A percentile compares a stretch with the other conserved stretches of the same genome.
These are phyloP conservation scores for Hesperophylax magnus DNA, from an alignment of 1,140 invertebrate species.

Conservation along the genomic window DNA sequence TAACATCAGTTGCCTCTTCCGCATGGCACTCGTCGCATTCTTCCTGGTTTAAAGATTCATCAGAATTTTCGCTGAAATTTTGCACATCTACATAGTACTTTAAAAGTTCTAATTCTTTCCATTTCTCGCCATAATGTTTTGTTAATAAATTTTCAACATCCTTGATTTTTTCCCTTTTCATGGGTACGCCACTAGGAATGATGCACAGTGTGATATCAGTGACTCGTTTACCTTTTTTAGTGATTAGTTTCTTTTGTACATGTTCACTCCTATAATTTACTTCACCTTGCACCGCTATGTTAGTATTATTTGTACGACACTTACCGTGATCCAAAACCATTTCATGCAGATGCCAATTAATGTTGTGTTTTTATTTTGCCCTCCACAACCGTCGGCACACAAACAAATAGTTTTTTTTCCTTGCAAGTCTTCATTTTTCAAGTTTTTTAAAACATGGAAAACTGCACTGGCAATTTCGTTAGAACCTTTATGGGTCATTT, in stretches of 20 bases:
- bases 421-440: conserved; percentile 11
- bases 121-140: conserved; percentile 12
- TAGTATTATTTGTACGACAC: neutral
- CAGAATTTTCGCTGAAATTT: no score
- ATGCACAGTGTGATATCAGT: neutral
- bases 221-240: neutral
- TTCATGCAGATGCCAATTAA: conserved; percentile 53
- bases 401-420: conserved; percentile 44
- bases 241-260: neutral
- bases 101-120: neutral
- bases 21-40: no score
- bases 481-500: conserved; percentile 45
- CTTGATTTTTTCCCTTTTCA: neutral
- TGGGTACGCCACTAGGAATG: neutral
- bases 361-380: conserved; percentile 59
- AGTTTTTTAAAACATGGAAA: conserved; percentile 40
- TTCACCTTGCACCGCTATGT: neutral
- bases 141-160: neutral
- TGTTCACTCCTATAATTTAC: conserved; percentile 11
- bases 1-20: no score
- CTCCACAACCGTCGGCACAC: conserved; percentile 58
- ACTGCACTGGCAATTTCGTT: conserved; percentile 55
- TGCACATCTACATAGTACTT: neutral
- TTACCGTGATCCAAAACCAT: conserved; percentile 44
- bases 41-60: no score